These are phyloP conservation scores for Prunella fulvescens DNA, from an alignment of 2,113 vertebrate genomes.

Conservation along the genomic window DNA sequence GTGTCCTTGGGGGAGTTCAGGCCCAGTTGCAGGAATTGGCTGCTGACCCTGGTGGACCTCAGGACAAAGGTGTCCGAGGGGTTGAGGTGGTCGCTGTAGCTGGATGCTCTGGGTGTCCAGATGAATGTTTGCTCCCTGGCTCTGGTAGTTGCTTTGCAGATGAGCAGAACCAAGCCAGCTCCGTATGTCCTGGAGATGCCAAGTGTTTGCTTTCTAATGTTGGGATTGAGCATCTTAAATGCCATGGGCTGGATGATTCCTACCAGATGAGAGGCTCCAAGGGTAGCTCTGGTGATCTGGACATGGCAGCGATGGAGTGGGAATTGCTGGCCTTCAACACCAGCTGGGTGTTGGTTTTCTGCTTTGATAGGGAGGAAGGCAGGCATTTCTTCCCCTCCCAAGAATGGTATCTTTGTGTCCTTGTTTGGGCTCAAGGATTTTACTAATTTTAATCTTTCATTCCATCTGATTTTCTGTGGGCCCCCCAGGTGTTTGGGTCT, in stretches of 20 bases:
- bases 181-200: neutral
- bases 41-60: fast-evolving
- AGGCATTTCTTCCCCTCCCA: neutral
- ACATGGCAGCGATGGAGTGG: neutral
- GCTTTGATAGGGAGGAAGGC: neutral
- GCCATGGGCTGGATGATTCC: neutral
- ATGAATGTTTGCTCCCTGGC: neutral
- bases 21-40: neutral
- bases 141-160: neutral
- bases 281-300: neutral
- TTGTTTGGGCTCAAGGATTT: neutral
- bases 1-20: neutral
- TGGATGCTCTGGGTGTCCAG: neutral
- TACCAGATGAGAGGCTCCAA: neutral
- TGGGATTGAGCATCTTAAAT: neutral
- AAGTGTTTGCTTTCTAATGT: neutral
- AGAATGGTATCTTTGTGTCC: neutral
- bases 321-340: neutral
- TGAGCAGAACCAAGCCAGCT: neutral
- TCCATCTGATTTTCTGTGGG: neutral
- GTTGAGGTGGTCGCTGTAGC: fast-evolving
- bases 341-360: neutral
- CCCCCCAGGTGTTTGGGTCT: neutral
- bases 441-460: neutral
- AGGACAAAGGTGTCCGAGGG: neutral